Evolutionary conservation across 2,797 vertebrate species (phyloP).

Genomic region (Rousettus madagascariensis): DNA sequence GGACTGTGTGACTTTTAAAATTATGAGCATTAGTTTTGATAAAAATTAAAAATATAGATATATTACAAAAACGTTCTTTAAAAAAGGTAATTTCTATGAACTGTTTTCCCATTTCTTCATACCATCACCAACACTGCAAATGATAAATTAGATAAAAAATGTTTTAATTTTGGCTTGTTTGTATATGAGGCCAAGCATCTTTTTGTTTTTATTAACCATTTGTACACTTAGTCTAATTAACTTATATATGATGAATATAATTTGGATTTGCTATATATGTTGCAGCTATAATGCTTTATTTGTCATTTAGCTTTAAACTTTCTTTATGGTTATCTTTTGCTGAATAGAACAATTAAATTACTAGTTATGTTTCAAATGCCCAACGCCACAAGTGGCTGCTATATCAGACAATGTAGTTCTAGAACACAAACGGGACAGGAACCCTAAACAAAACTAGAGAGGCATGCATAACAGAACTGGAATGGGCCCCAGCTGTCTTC

Average conservation of each 20-base stretch:
- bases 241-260: background rate
- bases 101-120: background rate
- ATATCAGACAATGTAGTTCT: background rate
- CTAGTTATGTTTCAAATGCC: background rate
- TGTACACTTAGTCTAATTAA: background rate
- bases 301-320: constrained; percentile 7
- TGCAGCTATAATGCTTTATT: background rate
- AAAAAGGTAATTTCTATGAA: background rate
- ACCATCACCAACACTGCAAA: background rate
- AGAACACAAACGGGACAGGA: background rate
- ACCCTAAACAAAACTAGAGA: background rate
- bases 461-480: background rate
- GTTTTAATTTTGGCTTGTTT: background rate
- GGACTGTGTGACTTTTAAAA: background rate
- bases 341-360: constrained; percentile 1
- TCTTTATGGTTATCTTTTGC: background rate
- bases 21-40: background rate
- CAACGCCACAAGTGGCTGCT: background rate
- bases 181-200: background rate
- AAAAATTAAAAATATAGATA: background rate
- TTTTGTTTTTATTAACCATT: background rate
- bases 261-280: background rate
- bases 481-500: background rate
- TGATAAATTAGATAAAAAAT: background rate
- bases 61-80: constrained; percentile 8